Percentiles rank a stretch among this genome's conserved stretches.
These are phyloP conservation scores for Agrochola lota DNA, from an alignment of 2,888 invertebrate species.

Conservation along the genomic window DNA sequence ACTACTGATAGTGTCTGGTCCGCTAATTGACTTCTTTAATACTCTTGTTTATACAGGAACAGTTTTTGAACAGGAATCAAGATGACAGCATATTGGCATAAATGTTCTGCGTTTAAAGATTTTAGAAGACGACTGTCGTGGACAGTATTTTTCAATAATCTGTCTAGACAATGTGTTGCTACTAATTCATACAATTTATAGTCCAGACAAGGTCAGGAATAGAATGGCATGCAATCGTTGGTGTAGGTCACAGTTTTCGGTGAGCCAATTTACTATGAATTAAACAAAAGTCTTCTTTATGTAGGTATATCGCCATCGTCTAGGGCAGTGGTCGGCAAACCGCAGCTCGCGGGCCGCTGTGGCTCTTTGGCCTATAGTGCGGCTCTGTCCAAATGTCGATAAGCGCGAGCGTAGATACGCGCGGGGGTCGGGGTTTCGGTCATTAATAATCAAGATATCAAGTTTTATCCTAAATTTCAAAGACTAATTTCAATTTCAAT, in stretches of 20 bases:
- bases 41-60: neutral
- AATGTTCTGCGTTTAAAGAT: neutral
- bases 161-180: neutral
- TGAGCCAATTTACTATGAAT: neutral
- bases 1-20: too few relatives aligned
- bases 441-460: too few relatives aligned
- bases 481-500: too few relatives aligned
- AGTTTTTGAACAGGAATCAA: neutral
- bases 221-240: neutral
- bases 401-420: too few relatives aligned
- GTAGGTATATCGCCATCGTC: neutral
- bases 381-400: too few relatives aligned
- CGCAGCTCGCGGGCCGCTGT: too few relatives aligned
- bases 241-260: neutral
- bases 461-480: too few relatives aligned
- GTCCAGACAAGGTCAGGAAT: neutral
- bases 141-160: neutral
- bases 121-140: neutral
- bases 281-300: neutral
- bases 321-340: neutral
- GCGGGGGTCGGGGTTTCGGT: too few relatives aligned
- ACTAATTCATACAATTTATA: neutral
- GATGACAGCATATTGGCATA: neutral
- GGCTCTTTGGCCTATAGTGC: too few relatives aligned
- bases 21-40: too few relatives aligned